A percentile compares a stretch with the other conserved stretches of the same genome.
These are phyloP conservation scores for Drosophila ercepeae DNA, from an alignment of 1,140 invertebrate genomes.

Conservation along the genomic window DNA sequence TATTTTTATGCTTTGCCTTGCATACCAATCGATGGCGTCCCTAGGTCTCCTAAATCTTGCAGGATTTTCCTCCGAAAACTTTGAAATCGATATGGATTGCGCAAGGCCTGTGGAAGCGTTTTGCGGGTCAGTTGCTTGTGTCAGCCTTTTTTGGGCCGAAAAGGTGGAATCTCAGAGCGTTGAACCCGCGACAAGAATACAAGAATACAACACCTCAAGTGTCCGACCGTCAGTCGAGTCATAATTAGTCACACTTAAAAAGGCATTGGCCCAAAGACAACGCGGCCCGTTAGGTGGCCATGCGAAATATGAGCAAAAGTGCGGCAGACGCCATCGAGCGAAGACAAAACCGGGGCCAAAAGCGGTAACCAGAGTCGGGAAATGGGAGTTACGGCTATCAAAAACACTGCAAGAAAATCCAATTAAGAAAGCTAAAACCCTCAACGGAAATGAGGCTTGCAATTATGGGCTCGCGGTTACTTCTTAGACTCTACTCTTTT, in stretches of 20 bases:
- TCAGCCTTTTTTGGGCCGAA: not conserved
- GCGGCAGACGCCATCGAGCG: conserved; percentile 30
- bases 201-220: conserved; percentile 59
- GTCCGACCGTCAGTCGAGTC: conserved; percentile 54
- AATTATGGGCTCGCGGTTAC: too few species aligned
- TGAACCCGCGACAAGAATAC: conserved; percentile 50
- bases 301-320: conserved; percentile 70
- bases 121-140: conserved; percentile 20
- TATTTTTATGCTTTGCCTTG: not conserved
- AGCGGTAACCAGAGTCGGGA: conserved; percentile 57
- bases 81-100: conserved; percentile 58
- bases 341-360: conserved; percentile 22
- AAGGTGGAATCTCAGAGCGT: conserved; percentile 29
- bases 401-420: not conserved
- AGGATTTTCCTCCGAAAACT: not conserved
- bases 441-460: too few species aligned
- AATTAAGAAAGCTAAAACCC: too few species aligned
- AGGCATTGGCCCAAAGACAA: conserved; percentile 74
- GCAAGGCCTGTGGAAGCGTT: conserved; percentile 24
- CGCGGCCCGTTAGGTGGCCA: conserved; percentile 61
- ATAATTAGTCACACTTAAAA: conserved; percentile 80
- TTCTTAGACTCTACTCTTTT: too few species aligned
- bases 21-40: not conserved
- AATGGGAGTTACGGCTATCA: conserved; percentile 23
- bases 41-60: conserved; percentile 24